A percentile compares a stretch with the other conserved stretches of the same genome.
Evolutionary conservation across 2,888 invertebrate genomes (phyloP).

Genomic region (Eristalis tenax): DNA sequence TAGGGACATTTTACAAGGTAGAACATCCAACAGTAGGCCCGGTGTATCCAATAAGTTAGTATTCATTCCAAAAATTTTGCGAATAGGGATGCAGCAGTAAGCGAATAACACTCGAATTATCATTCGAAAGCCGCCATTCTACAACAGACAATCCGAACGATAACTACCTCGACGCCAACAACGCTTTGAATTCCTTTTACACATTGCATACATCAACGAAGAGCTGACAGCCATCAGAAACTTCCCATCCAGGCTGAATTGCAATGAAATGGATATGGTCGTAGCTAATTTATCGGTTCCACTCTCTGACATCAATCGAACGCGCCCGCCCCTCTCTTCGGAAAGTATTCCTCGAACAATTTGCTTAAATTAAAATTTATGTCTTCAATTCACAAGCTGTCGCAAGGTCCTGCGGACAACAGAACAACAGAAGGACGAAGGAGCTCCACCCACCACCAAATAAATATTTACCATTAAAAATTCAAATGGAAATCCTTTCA

Average conservation of each 20-base stretch:
- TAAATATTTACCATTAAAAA: slow-evolving; percentile 71
- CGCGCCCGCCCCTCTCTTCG: not conserved
- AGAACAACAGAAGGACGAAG: not conserved
- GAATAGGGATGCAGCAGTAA: no score
- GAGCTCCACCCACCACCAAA: slow-evolving; percentile 34
- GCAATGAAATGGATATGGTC: not conserved
- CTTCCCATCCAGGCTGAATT: not conserved
- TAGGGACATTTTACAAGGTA: no score
- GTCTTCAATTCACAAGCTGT: slow-evolving; percentile 61
- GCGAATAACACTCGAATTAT: no score
- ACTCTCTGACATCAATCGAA: not conserved
- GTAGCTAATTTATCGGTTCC: not conserved
- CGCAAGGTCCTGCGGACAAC: slow-evolving; percentile 12
- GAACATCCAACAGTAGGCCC: no score
- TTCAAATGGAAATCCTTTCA: slow-evolving; percentile 68
- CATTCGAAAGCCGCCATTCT: no score
- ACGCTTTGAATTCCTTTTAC: not conserved
- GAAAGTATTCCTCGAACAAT: slow-evolving; percentile 35
- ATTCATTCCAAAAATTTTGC: no score
- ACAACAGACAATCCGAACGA: not conserved
- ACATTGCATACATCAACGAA: not conserved
- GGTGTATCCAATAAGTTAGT: no score
- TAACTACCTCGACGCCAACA: not conserved
- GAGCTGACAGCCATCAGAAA: not conserved
- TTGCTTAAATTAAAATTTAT: slow-evolving; percentile 67